Conservation (phyloP, 2,888 invertebrate species). For the Limnephilus lunatus region DNA sequence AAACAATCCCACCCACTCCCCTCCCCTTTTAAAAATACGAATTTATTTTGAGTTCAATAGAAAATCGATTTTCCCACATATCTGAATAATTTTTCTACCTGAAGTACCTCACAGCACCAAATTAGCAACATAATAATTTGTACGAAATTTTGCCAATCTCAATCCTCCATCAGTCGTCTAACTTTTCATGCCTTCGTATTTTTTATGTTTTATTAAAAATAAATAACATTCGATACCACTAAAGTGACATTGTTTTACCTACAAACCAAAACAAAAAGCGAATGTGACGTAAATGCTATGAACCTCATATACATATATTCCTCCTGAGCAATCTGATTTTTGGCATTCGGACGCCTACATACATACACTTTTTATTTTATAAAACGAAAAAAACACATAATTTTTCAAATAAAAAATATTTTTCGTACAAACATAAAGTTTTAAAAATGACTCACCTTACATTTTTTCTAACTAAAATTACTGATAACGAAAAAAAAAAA, state of each 20-base stretch:
- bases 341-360: background rate
- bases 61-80: background rate
- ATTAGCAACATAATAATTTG: background rate
- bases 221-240: background rate
- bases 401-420: too few relatives aligned
- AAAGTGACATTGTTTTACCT: background rate
- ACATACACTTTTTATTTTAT: background rate
- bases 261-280: background rate
- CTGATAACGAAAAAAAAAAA: too few relatives aligned
- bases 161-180: background rate
- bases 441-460: too few relatives aligned
- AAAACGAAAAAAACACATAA: too few relatives aligned
- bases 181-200: background rate
- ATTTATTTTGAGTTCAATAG: background rate
- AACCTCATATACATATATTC: background rate
- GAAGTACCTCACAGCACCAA: background rate
- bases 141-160: background rate
- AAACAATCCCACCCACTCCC: background rate
- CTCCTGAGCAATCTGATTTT: background rate
- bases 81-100: background rate
- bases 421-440: too few relatives aligned
- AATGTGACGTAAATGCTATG: background rate
- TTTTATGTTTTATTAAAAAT: background rate
- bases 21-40: background rate
- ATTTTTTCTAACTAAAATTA: too few relatives aligned